Evolutionary conservation across 1,140 invertebrate genomes (phyloP), one percentile per base, ranked within the genome.

Genomic region (Aphaenogaster floridana): DNA sequence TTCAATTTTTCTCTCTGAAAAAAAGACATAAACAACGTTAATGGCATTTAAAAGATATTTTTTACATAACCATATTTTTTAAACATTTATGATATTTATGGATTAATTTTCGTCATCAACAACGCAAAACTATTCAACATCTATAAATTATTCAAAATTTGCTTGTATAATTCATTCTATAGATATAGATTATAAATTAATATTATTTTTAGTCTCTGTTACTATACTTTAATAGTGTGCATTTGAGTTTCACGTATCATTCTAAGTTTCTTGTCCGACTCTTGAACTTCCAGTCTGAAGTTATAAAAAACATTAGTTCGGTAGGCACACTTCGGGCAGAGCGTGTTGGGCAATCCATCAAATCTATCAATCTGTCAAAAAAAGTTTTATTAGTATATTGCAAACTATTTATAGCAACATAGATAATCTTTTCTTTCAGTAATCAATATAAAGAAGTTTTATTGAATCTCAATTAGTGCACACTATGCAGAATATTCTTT

Each of bases 261-360:
- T 2, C 91, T 90, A 0, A 95, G 88, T 72, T 93, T 95, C 71
- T 92, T 92, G 52, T 95, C 93, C 0, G 95, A 93, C 15, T 94
- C 92, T 86, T 93, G 94, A 11, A 95, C 94, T 91, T 94, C 90
- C 0, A 89, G 66, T 86, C 94, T 95, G 39, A 95, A 95, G 48
- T 94, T 88, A 71, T 94, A 93, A 72, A 94, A 95, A 52, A 92
- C 80, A 89, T 94, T 90, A 2, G 93, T 95, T 39, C 92, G 91
- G 61, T 94, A 93, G 50, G 93, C 94, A 93, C 95, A 95, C 85
- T 94, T 95, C n/a, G 88, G 45, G 50, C 95, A 95, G 6, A 95
- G 87, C 87, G 93, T 94, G 13, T 88, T 93, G 69, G 95, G 95
- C 39, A 95, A 54, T 1, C 94, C 94, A 88, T 95, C 94, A 45